These are phyloP conservation scores for Euborellia annulipes DNA, from an alignment of 1,140 invertebrate genomes.

Conservation along the genomic window DNA sequence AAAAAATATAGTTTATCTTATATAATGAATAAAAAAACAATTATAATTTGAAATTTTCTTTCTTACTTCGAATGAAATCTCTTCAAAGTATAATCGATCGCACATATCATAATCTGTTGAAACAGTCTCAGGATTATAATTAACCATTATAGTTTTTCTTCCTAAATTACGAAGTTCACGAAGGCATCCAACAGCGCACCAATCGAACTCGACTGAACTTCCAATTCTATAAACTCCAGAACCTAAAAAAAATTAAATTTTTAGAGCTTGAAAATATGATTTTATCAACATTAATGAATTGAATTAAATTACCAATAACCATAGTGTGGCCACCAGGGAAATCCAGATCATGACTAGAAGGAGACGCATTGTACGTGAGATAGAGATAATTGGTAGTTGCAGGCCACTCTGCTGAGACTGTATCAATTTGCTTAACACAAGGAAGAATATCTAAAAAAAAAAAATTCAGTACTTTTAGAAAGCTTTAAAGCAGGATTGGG, in stretches of 20 bases:
- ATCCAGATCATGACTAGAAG: slow-evolving; percentile 63
- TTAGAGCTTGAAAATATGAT: background rate
- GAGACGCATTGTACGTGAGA: slow-evolving; percentile 82
- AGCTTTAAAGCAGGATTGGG: too few species aligned
- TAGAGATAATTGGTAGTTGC: slow-evolving; percentile 97
- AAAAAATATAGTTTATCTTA: background rate
- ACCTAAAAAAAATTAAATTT: slow-evolving; percentile 28
- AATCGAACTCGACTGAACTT: slow-evolving; percentile 98
- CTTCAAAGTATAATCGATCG: slow-evolving; percentile 96
- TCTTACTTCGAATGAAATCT: slow-evolving; percentile 96
- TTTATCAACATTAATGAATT: background rate
- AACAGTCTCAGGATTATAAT: slow-evolving; percentile 99
- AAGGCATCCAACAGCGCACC: slow-evolving; percentile 96
- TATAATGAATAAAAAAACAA: slow-evolving; percentile 1
- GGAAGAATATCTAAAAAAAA: slow-evolving; percentile 46
- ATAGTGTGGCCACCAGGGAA: slow-evolving; percentile 68
- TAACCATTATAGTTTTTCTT: slow-evolving; percentile 94
- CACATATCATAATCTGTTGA: slow-evolving; percentile 99
- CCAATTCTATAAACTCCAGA: slow-evolving; percentile 98
- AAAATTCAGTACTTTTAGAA: too few species aligned
- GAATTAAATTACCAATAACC: slow-evolving; percentile 45
- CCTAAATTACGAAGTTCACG: slow-evolving; percentile 72
- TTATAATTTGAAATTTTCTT: too few species aligned
- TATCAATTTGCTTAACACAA: slow-evolving; percentile 96
- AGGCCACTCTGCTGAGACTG: slow-evolving; percentile 98